Percentiles rank a stretch among this genome's conserved stretches.
Evolutionary conservation across 2,888 invertebrate species (phyloP).

Genomic region (Colletes collaris): DNA sequence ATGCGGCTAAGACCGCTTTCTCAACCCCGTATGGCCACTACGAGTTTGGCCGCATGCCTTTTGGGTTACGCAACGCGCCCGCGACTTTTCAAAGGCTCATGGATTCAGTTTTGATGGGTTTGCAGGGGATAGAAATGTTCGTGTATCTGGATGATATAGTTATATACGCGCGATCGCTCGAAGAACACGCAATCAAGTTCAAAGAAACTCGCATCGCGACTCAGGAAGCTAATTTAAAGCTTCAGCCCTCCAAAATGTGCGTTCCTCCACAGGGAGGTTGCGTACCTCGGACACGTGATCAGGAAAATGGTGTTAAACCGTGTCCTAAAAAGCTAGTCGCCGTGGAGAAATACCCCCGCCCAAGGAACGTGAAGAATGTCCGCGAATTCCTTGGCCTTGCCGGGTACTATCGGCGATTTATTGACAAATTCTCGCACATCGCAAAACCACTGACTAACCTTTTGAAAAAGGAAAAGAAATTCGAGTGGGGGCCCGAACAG

Average conservation of each 20-base stretch:
- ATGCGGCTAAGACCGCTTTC: not conserved
- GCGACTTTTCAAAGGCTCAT: not conserved
- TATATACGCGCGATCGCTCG: not conserved
- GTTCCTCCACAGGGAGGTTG: not conserved
- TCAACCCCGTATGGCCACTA: too few relatives aligned
- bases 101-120: not conserved
- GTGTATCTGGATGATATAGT: not conserved
- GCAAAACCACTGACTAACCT: not conserved
- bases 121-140: not conserved
- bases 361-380: not conserved
- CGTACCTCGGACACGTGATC: constrained; percentile 15
- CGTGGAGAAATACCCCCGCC: not conserved
- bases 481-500: not conserved
- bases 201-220: not conserved
- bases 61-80: not conserved
- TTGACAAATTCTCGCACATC: not conserved
- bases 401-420: constrained; percentile 13
- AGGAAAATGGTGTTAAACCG: not conserved
- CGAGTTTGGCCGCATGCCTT: not conserved
- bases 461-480: not conserved
- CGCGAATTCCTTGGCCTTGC: constrained; percentile 7
- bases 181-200: not conserved
- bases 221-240: not conserved
- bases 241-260: constrained; percentile 22
- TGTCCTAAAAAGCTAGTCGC: not conserved